These are phyloP conservation scores for Cottoperca gobio DNA, from an alignment of 2,797 vertebrate genomes.

Conservation along the genomic window DNA sequence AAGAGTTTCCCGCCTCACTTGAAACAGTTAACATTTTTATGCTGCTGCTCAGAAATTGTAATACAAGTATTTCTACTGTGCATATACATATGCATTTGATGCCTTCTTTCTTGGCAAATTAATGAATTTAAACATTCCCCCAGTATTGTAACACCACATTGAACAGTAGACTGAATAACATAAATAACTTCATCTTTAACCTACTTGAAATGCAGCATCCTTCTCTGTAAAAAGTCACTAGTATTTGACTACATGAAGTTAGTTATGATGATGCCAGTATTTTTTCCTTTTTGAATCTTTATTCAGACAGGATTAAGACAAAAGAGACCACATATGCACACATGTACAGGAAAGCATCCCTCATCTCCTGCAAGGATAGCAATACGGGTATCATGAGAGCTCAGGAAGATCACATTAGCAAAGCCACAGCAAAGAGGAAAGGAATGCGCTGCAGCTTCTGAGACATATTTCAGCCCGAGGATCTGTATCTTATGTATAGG, in stretches of 20 bases:
- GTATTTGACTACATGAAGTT: background rate
- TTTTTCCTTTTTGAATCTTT: background rate
- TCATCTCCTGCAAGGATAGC: slow-evolving; percentile 34
- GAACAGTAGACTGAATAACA: background rate
- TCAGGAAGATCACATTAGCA: slow-evolving; percentile 48
- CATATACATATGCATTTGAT: too few species aligned
- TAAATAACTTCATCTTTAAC: background rate
- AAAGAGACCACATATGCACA: slow-evolving; percentile 22
- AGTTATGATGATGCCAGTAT: slow-evolving; percentile 1
- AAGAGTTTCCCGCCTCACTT: background rate
- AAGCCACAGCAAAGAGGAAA: slow-evolving; percentile 62
- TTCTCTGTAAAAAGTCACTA: background rate
- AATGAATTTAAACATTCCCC: background rate
- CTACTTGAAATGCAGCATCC: background rate
- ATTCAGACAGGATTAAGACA: background rate
- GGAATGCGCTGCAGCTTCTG: slow-evolving; percentile 62
- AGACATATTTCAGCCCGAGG: slow-evolving; percentile 66
- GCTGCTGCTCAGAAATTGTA: background rate
- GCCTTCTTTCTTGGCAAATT: background rate
- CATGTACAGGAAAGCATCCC: slow-evolving; percentile 14
- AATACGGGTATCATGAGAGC: slow-evolving; percentile 47
- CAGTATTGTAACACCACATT: background rate
- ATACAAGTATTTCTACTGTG: background rate
- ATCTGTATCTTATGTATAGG: slow-evolving; percentile 53
- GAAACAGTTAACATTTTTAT: background rate